A percentile compares a stretch with the other conserved stretches of the same genome.
phyloP scores from a whole-genome alignment of 2,113 vertebrate genomes.

The Cinclus cinclus region DNA sequence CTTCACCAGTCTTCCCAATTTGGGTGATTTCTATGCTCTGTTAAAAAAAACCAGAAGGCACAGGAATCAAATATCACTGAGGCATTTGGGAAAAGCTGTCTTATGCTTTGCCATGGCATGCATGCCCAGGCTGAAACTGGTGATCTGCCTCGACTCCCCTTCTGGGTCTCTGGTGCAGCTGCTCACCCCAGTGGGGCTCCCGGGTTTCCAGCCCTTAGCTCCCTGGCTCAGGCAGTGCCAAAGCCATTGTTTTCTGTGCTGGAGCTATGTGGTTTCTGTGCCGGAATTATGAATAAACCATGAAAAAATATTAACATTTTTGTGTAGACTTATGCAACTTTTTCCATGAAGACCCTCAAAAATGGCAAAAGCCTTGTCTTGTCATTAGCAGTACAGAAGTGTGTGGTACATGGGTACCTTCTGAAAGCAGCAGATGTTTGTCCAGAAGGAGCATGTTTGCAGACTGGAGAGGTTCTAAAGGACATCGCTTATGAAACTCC shows the following conservation, averaged over 20 bases:
- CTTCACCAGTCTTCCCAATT: not conserved
- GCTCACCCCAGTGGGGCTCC: not conserved
- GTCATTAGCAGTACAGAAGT: not conserved
- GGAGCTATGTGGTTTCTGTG: slow-evolving; percentile 14
- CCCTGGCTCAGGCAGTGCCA: not conserved
- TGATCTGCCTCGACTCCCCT: not conserved
- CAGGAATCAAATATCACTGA: not conserved
- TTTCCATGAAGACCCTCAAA: slow-evolving; percentile 43
- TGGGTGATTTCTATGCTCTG: not conserved
- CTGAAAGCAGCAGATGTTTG: not conserved
- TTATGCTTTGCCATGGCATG: not conserved
- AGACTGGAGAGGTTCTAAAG: not conserved
- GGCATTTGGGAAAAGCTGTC: not conserved
- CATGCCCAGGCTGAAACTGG: accelerated
- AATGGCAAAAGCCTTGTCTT: not conserved
- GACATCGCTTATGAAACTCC: not conserved
- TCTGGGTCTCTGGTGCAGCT: not conserved
- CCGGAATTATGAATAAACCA: slow-evolving; percentile 14
- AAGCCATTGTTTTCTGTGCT: slow-evolving; percentile 46
- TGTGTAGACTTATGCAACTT: slow-evolving; percentile 10
- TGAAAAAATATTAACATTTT: slow-evolving; percentile 30
- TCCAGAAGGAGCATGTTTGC: not conserved
- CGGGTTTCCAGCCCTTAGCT: not conserved
- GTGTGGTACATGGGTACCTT: not conserved
- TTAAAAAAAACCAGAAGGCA: not conserved